Percentiles rank a stretch among this genome's conserved stretches.
Evolutionary conservation across 2,888 invertebrate genomes (phyloP).

Genomic region (Chrysomela aeneicollis): DNA sequence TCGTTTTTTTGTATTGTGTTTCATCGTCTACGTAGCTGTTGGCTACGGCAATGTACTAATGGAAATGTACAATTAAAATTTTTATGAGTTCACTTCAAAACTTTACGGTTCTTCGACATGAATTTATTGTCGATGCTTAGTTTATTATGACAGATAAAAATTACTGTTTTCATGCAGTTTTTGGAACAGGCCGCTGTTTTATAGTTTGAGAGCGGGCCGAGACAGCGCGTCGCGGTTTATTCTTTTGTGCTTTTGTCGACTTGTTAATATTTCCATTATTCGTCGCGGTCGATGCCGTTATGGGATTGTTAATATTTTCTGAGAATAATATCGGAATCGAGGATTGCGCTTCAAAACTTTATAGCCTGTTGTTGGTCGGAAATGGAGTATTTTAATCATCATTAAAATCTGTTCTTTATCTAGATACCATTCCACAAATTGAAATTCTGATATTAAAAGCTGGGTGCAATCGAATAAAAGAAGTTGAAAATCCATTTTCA

Average conservation of each 20-base stretch:
- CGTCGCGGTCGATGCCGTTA: slow-evolving; percentile 25
- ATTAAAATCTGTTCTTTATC: not conserved
- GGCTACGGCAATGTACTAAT: slow-evolving; percentile 40
- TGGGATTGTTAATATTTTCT: slow-evolving; percentile 1
- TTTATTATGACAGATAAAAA: slow-evolving; percentile 41
- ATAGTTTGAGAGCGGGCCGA: slow-evolving; percentile 31
- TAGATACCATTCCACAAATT: no score
- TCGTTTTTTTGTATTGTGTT: not conserved
- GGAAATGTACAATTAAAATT: slow-evolving; percentile 43
- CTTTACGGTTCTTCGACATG: slow-evolving; percentile 38
- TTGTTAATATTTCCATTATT: slow-evolving; percentile 31
- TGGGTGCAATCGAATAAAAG: no score
- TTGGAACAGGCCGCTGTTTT: slow-evolving; percentile 30
- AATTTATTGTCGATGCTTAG: slow-evolving; percentile 39
- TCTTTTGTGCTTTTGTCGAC: slow-evolving; percentile 30
- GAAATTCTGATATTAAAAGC: no score
- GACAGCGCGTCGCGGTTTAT: slow-evolving; percentile 31
- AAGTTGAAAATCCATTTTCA: no score
- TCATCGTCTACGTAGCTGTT: slow-evolving; percentile 1
- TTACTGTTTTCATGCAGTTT: slow-evolving; percentile 38
- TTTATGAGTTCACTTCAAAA: slow-evolving; percentile 41
- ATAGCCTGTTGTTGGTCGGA: not conserved
- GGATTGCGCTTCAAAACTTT: slow-evolving; percentile 3
- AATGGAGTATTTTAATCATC: not conserved
- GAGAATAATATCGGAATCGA: not conserved